These are phyloP conservation scores for Kryptolebias ocellatus DNA, from an alignment of 2,797 vertebrate genomes.

Conservation along the genomic window DNA sequence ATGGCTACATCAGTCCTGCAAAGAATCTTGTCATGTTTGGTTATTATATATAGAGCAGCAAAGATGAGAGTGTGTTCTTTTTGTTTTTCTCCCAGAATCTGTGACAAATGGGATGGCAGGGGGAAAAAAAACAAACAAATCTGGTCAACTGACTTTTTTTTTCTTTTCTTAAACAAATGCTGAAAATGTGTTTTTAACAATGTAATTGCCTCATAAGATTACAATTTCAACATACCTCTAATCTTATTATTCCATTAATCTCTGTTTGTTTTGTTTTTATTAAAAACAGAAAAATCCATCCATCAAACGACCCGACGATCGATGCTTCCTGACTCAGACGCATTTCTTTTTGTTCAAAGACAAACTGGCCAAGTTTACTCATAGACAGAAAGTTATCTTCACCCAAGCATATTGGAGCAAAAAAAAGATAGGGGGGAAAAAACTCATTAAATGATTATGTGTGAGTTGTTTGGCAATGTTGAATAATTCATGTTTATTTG, in stretches of 20 bases:
- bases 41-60: constrained; percentile 41
- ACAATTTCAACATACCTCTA: constrained; percentile 37
- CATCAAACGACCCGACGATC: constrained; percentile 25
- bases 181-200: constrained; percentile 20
- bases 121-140: constrained; percentile 10
- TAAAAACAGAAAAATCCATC: constrained; percentile 30
- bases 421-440: constrained; percentile 41
- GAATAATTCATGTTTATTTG: constrained; percentile 77
- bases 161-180: constrained; percentile 39
- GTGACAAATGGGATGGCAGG: constrained; percentile 47
- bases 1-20: constrained; percentile 41
- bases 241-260: constrained; percentile 58
- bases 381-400: constrained; percentile 47
- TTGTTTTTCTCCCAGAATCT: constrained; percentile 13
- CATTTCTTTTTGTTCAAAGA: constrained; percentile 43
- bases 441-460: constrained; percentile 77
- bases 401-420: constrained; percentile 40
- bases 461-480: constrained; percentile 68
- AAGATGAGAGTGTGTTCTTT: constrained; percentile 37
- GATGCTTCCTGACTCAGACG: constrained; percentile 14
- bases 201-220: constrained; percentile 27
- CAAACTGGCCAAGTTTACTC: constrained; percentile 40
- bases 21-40: constrained; percentile 54
- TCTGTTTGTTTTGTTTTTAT: constrained; percentile 60
- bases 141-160: background rate